Percentiles rank a stretch among this genome's conserved stretches.
These are phyloP conservation scores for Dicyrtomina minuta DNA, from an alignment of 2,888 invertebrate genomes.

Conservation along the genomic window DNA sequence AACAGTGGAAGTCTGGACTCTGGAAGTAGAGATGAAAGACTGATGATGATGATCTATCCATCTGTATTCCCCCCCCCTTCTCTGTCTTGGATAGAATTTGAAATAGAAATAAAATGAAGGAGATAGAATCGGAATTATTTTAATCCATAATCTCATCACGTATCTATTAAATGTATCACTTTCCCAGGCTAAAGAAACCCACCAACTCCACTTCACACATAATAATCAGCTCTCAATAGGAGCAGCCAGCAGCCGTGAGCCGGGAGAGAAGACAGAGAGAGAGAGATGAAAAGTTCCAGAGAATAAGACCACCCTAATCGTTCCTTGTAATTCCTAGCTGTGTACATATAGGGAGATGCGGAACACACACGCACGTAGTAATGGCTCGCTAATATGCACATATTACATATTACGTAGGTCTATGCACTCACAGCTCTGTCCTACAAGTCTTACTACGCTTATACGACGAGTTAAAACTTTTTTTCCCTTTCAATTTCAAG, in stretches of 20 bases:
- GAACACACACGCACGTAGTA: neutral
- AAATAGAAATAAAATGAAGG: neutral
- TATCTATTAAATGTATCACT: conserved; percentile 36
- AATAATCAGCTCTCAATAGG: conserved; percentile 20
- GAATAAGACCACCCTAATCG: conserved; percentile 35
- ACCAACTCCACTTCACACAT: conserved; percentile 30
- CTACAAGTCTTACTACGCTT: too few species aligned
- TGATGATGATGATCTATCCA: neutral
- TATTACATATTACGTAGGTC: too few species aligned
- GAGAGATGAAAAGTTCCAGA: conserved; percentile 14
- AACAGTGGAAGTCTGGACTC: neutral
- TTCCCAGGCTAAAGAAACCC: conserved; percentile 23
- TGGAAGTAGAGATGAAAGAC: neutral
- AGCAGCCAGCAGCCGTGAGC: neutral
- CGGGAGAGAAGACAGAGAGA: neutral
- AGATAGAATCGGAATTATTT: conserved; percentile 19
- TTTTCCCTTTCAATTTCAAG: too few species aligned
- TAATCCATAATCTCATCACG: conserved; percentile 37
- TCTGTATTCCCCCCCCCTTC: too few species aligned
- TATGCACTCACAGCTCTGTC: too few species aligned
- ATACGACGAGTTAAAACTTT: too few species aligned
- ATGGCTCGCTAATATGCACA: neutral
- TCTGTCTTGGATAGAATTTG: neutral
- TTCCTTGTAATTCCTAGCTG: neutral
- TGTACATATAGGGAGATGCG: too few species aligned